These are phyloP conservation scores for Aplochiton taeniatus DNA, from an alignment of 2,797 vertebrate genomes.

Conservation along the genomic window DNA sequence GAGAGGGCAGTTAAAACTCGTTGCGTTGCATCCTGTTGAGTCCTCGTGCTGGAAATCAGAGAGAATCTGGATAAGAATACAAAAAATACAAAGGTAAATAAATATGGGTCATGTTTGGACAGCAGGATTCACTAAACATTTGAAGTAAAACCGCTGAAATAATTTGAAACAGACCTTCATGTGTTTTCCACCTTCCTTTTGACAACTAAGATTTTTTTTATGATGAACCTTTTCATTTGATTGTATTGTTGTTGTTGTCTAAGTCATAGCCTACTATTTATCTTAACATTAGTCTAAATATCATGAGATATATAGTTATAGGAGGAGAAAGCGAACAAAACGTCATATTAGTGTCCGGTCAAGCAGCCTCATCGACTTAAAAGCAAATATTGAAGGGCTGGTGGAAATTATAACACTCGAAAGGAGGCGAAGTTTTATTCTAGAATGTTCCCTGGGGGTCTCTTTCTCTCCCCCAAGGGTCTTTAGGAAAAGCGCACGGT, in stretches of 20 bases:
- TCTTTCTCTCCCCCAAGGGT: constrained; percentile 69
- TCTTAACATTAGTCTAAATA: too few species aligned
- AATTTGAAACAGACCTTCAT: constrained; percentile 47
- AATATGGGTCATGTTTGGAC: constrained; percentile 67
- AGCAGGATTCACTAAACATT: constrained; percentile 64
- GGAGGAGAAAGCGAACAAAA: too few species aligned
- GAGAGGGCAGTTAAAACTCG: constrained; percentile 93
- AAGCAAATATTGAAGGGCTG: constrained; percentile 25
- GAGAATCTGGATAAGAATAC: constrained; percentile 66
- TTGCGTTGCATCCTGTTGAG: constrained; percentile 91
- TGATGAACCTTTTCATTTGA: too few species aligned
- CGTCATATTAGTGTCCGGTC: neutral
- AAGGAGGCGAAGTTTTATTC: constrained; percentile 53
- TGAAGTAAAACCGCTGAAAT: constrained; percentile 29
- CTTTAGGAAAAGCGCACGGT: constrained; percentile 78
- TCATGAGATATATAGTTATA: neutral
- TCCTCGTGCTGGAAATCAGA: constrained; percentile 86
- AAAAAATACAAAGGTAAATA: constrained; percentile 51
- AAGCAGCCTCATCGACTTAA: neutral
- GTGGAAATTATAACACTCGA: constrained; percentile 51
- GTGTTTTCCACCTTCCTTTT: too few species aligned
- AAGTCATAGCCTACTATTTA: too few species aligned
- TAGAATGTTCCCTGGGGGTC: constrained; percentile 74
- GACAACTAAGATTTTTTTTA: too few species aligned
- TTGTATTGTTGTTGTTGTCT: too few species aligned